Evolutionary conservation across 2,797 vertebrate species (phyloP), one percentile per base, ranked within the genome.

Genomic region (Scarus forsteni): DNA sequence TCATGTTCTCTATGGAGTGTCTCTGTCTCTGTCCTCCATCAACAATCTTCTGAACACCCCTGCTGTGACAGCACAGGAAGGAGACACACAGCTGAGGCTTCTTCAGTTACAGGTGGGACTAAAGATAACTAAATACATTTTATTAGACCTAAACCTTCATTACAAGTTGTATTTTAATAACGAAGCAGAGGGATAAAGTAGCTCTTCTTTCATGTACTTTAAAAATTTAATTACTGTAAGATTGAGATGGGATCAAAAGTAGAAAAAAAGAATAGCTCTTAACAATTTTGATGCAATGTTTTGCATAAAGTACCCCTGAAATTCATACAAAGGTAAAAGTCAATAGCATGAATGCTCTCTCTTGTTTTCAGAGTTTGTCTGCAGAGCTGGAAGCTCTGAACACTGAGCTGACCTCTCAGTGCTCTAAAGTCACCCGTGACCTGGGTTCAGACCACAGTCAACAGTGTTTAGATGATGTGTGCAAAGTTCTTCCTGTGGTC

Each of bases 71-170:
- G 77, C 87, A 1, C 70, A 79, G 0, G 93, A 92, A 45, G 93
- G 92, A 34, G 94, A 95, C 12, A 51, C 79, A 0, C 75, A 88
- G 0, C 8, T 76, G 36, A 92, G 92, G 71, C 92, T 95, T 38
- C 81, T 62, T 35, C 90, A 92, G 65, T 92, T 87, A 19, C 93
- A 97, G 96, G 97, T 98, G 79, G n/a, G 60, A 18, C 6, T 45
- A 14, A 15, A 15, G 4, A 45, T 45, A 1, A 4, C 15, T 6
- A 7, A 6, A 15, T 45, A 15, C n/a, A 1, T 44, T 44, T 44
- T 3, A 43, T 43, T 43, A n/a, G n/a, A n/a, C n/a, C n/a, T n/a
- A 2, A 27, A 27, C 27, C 14, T 6, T 14, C 13, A 44, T 44
- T 12, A 44, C 2, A 12, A 12, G 6, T 44, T 44, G 12, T 44